phyloP scores from a whole-genome alignment of 2,888 invertebrate species.

The Hecatera dysodea region DNA sequence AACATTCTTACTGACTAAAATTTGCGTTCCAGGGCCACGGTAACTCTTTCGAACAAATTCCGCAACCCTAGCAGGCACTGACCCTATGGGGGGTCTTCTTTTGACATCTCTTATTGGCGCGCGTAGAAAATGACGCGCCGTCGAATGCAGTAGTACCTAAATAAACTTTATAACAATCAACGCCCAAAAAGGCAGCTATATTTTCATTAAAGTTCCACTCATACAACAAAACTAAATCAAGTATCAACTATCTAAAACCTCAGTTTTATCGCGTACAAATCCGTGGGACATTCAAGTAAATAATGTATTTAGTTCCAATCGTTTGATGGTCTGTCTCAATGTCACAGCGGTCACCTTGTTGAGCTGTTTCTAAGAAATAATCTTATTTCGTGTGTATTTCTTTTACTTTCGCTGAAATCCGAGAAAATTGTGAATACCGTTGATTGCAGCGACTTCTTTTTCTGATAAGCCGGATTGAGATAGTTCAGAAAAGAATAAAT shows the following conservation, averaged over 20 bases:
- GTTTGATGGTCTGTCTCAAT: constrained; percentile 41
- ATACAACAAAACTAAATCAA: constrained; percentile 3
- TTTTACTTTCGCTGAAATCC: constrained; percentile 18
- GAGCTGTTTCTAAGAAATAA: constrained; percentile 20
- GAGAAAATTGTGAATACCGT: constrained; percentile 21
- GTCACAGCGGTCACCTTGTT: constrained; percentile 51
- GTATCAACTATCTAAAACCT: constrained; percentile 4
- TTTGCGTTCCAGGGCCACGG: no score
- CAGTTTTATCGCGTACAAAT: constrained; percentile 22
- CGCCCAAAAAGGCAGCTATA: background rate
- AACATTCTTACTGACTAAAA: no score
- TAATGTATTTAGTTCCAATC: constrained; percentile 36
- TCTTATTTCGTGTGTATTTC: constrained; percentile 26
- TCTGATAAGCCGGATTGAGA: constrained; percentile 27
- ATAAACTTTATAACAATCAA: no score
- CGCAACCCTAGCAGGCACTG: no score
- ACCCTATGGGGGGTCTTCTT: no score
- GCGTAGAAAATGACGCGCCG: no score
- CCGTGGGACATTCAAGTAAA: constrained; percentile 11
- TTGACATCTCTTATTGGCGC: no score
- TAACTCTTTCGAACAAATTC: no score
- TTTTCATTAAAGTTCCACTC: background rate
- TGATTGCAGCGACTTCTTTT: constrained; percentile 27
- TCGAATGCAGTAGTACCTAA: no score
- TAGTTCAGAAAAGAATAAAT: background rate